Percentiles rank a stretch among this genome's conserved stretches.
Evolutionary conservation across 2,888 invertebrate genomes (phyloP).

Genomic region (Cactoblastis cactorum): DNA sequence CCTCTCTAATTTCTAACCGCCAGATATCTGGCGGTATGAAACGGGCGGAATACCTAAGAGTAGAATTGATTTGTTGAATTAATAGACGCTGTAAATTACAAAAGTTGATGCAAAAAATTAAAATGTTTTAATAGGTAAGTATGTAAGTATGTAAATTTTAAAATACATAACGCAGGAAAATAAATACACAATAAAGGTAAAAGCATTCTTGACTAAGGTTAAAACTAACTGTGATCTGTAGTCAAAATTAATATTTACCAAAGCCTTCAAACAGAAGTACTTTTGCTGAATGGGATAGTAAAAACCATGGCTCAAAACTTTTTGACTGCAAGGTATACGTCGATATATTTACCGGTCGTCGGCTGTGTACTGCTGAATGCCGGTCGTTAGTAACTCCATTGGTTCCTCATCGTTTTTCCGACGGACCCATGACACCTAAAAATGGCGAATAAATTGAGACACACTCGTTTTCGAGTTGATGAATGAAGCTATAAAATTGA

Average conservation of each 20-base stretch:
- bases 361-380: slow-evolving; percentile 67
- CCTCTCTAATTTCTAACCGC: slow-evolving; percentile 61
- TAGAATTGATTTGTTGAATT: background rate
- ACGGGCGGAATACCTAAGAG: slow-evolving; percentile 59
- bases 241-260: too few relatives aligned
- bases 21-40: slow-evolving; percentile 74
- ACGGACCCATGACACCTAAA: slow-evolving; percentile 69
- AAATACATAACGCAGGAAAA: too few relatives aligned
- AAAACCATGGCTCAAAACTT: too few relatives aligned
- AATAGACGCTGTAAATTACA: background rate
- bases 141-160: too few relatives aligned
- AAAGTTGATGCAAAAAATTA: background rate
- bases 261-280: too few relatives aligned
- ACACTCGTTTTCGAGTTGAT: background rate
- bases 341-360: slow-evolving; percentile 52
- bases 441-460: slow-evolving; percentile 2
- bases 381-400: slow-evolving; percentile 69
- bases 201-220: too few relatives aligned
- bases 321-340: background rate
- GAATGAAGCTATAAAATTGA: background rate
- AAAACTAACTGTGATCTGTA: too few relatives aligned
- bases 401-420: slow-evolving; percentile 68
- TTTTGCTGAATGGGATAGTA: too few relatives aligned
- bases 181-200: too few relatives aligned
- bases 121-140: too few relatives aligned